Percentiles rank a stretch among this genome's conserved stretches.
Conservation (phyloP, 2,113 vertebrate species). For the Amphiprion ocellaris region DNA sequence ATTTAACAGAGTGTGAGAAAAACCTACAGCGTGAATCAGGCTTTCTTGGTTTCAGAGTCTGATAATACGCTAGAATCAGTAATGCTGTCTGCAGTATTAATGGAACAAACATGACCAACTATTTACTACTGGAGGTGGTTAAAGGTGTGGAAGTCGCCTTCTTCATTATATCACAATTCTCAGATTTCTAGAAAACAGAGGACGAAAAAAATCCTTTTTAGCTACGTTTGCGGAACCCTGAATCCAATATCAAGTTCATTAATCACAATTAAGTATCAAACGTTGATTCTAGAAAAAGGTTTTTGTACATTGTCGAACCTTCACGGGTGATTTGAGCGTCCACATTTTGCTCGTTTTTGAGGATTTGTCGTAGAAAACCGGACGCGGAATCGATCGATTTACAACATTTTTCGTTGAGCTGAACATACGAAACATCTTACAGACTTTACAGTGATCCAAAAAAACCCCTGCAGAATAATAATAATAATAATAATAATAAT, state of each 20-base stretch:
- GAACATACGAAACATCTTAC: no score
- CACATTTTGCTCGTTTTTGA: no score
- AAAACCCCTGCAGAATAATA: conserved; percentile 59
- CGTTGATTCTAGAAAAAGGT: not conserved
- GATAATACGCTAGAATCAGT: conserved; percentile 28
- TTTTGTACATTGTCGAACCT: no score
- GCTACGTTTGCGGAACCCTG: no score
- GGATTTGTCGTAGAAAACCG: no score
- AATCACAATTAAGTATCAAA: not conserved
- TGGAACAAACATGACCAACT: not conserved
- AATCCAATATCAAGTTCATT: no score
- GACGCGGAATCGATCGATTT: not conserved
- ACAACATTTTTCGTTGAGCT: not conserved
- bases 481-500: conserved; percentile 40
- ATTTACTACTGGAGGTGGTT: conserved; percentile 21
- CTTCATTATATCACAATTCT: not conserved
- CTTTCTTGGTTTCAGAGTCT: conserved; percentile 32
- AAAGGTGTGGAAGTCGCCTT: not conserved
- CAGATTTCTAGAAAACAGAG: not conserved
- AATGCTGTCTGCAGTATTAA: conserved; percentile 35
- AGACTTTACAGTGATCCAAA: conserved; percentile 61
- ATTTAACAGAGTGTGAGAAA: conserved; percentile 29
- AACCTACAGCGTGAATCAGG: conserved; percentile 26
- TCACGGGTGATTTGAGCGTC: no score
- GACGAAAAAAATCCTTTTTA: no score